phyloP scores from a whole-genome alignment of 2,113 vertebrate genomes.

The Taxidea taxus region DNA sequence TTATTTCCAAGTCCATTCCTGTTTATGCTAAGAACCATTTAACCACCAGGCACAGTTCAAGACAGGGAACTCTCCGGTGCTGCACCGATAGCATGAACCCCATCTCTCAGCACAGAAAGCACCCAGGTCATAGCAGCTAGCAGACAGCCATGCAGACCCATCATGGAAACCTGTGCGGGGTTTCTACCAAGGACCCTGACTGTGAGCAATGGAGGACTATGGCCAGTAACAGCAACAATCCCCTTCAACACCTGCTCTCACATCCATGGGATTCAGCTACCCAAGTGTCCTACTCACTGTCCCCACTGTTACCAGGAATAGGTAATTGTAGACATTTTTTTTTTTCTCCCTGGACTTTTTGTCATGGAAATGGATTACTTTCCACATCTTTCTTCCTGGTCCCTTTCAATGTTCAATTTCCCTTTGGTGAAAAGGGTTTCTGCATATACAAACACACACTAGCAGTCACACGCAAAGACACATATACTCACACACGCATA shows the following conservation, averaged over 20 bases:
- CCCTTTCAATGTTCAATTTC: constrained; percentile 31
- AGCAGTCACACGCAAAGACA: neutral
- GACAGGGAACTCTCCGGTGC: neutral
- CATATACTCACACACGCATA: neutral
- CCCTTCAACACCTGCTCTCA: neutral
- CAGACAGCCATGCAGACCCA: neutral
- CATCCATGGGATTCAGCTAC: neutral
- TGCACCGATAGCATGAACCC: neutral
- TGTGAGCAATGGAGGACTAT: neutral
- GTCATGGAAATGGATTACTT: neutral
- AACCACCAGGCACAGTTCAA: neutral
- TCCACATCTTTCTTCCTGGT: neutral
- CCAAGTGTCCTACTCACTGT: neutral
- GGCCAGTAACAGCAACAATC: neutral
- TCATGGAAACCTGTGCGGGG: neutral
- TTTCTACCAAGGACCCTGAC: neutral
- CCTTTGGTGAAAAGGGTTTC: neutral
- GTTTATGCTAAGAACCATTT: neutral
- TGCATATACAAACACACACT: neutral
- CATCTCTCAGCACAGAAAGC: neutral
- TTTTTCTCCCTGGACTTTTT: constrained; percentile 7
- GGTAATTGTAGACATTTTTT: neutral
- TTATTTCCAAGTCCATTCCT: neutral
- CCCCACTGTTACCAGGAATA: neutral
- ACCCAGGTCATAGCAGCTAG: neutral